Base-by-base conservation (phyloP, 2,797 vertebrate species). In the Rhynchonycteris naso region DNA sequence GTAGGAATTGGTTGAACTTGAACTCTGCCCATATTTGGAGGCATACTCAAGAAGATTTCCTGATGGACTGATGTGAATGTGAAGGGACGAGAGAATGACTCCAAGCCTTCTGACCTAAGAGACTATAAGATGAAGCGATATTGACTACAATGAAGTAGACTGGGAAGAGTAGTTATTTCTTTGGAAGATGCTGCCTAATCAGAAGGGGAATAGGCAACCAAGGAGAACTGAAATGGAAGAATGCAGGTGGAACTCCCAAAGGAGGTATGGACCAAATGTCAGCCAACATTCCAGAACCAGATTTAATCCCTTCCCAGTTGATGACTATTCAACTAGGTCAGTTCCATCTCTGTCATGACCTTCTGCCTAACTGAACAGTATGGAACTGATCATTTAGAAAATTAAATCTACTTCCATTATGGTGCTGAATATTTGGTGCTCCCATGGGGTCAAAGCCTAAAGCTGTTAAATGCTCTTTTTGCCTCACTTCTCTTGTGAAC, bases 231-330 rank as follows among this genome's bases (percentile, higher is more conserved):
- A 5, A 2, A 7, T 19, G 7, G 30, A 19, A 7, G 7, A 4
- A 19, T 66, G 54, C 1, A 22, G 68, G 24, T 6, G 56, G n/a
- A 24, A 26, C 4, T 2, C 56, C 26, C 1, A 2, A 9, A 30
- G 33, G 33, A 38, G 22, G 22, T 4, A 2, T 0, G 33, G 35
- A 33, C 9, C 26, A 28, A 11, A 13, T 0, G 11, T n/a, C 4
- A 24, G 58, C 9, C 59, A 4, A 30, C n/a, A 2, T 15, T 43
- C 47, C 2, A 0, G 2, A 35, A 1, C 33, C 43, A 56, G 16
- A 35, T 16, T 30, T 56, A n/a, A 0, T 24, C 2, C 14, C 28
- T 63, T n/a, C 22, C 33, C 4, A 16, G 30, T 3, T 52, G 35
- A n/a, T 61, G 19, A 0, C 14, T 1, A 15, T 33, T 30, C 5